A percentile compares a stretch with the other conserved stretches of the same genome.
These are phyloP conservation scores for Limnothrissa miodon DNA, from an alignment of 2,113 vertebrate genomes.

Conservation along the genomic window DNA sequence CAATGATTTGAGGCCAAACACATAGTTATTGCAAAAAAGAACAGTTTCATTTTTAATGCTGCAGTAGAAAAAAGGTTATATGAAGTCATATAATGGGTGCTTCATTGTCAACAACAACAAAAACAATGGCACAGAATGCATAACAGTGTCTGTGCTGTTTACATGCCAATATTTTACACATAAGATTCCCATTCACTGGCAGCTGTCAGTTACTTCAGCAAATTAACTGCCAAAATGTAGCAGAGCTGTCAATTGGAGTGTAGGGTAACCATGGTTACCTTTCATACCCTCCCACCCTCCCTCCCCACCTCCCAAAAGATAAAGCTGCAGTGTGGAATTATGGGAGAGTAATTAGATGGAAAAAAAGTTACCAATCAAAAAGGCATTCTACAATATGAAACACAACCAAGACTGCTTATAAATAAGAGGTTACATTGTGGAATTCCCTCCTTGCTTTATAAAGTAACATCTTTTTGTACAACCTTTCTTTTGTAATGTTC, in stretches of 20 bases:
- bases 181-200: conserved; percentile 89
- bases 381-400: conserved; percentile 91
- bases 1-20: conserved; percentile 70
- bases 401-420: conserved; percentile 88
- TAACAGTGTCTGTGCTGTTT: conserved; percentile 94
- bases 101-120: conserved; percentile 94
- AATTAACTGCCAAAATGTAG: conserved; percentile 96
- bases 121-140: conserved; percentile 88
- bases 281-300: conserved; percentile 79
- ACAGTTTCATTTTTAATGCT: conserved; percentile 93
- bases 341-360: conserved; percentile 95
- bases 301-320: conserved; percentile 58
- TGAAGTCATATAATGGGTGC: conserved; percentile 97
- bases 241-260: conserved; percentile 89
- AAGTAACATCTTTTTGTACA: conserved; percentile 97
- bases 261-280: conserved; percentile 96
- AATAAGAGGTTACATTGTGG: conserved; percentile 90
- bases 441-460: conserved; percentile 87
- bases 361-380: conserved; percentile 85
- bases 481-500: conserved; percentile 86
- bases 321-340: conserved; percentile 95
- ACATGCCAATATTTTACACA: conserved; percentile 99
- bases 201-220: conserved; percentile 99
- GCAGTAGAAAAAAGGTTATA: conserved; percentile 99
- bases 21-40: conserved; percentile 92